Conservation (phyloP, 2,888 invertebrate species). For the Orthonevra nobilis region DNA sequence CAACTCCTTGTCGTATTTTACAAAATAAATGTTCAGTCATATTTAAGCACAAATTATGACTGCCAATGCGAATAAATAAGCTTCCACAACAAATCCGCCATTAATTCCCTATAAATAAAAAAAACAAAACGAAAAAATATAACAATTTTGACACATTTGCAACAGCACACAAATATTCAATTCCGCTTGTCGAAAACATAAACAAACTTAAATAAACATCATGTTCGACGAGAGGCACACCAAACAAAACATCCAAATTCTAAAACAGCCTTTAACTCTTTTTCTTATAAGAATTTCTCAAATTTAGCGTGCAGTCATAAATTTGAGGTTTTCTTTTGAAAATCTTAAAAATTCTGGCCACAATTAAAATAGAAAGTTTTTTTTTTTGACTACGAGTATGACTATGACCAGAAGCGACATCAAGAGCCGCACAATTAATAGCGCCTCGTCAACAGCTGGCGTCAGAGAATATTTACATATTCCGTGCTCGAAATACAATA, state of each 20-base stretch:
- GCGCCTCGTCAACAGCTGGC: slow-evolving; percentile 51
- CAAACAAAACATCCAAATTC: neutral
- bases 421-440: slow-evolving; percentile 19
- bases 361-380: slow-evolving; percentile 51
- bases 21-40: slow-evolving; percentile 38
- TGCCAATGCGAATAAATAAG: slow-evolving; percentile 30
- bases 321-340: slow-evolving; percentile 37
- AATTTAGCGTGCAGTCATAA: slow-evolving; percentile 52
- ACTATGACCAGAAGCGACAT: too few relatives aligned
- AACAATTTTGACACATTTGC: slow-evolving; percentile 54
- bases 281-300: slow-evolving; percentile 10
- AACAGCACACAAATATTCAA: slow-evolving; percentile 9
- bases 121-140: slow-evolving; percentile 33
- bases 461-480: slow-evolving; percentile 32
- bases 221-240: too few relatives aligned
- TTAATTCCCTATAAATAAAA: slow-evolving; percentile 35
- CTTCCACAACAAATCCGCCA: slow-evolving; percentile 33
- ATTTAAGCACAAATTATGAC: slow-evolving; percentile 34
- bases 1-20: slow-evolving; percentile 45
- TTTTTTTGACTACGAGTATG: too few relatives aligned
- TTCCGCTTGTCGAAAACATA: slow-evolving; percentile 23
- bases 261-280: too few relatives aligned
- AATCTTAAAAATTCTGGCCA: slow-evolving; percentile 39
- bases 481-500: slow-evolving; percentile 9
- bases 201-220: slow-evolving; percentile 59